Evolutionary conservation across 2,113 vertebrate genomes (phyloP).

Genomic region (Anser brachyrhynchus): DNA sequence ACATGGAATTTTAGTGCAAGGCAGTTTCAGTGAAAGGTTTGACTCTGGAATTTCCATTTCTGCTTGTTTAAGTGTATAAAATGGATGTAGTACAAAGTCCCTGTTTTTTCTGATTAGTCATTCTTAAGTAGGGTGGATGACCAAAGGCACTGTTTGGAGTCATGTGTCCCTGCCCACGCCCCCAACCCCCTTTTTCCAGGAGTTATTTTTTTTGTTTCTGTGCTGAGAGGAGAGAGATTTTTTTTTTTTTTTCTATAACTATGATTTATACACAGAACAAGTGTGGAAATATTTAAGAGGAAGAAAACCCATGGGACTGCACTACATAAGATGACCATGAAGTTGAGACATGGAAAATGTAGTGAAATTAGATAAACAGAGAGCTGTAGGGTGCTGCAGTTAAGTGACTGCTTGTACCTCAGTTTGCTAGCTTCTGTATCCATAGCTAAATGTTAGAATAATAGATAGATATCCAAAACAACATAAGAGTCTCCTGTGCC

Average conservation of each 20-base stretch:
- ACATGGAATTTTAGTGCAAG: not conserved
- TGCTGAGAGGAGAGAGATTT: not conserved
- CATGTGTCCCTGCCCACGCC: too few species aligned
- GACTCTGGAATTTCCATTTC: not conserved
- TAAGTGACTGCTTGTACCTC: not conserved
- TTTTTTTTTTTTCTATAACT: not conserved
- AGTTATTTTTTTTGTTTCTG: not conserved
- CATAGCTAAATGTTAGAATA: not conserved
- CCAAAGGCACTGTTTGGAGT: not conserved
- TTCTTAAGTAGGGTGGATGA: not conserved
- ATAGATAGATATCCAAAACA: not conserved
- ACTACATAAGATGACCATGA: not conserved
- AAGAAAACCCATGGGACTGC: not conserved
- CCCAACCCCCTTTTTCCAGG: too few species aligned
- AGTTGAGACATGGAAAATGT: not conserved
- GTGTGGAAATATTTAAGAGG: not conserved
- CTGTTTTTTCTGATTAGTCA: not conserved
- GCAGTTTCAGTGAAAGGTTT: not conserved
- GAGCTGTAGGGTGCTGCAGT: not conserved
- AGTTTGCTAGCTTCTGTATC: not conserved
- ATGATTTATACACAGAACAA: not conserved
- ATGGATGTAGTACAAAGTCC: not conserved
- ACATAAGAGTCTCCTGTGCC: not conserved
- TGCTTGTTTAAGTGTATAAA: not conserved
- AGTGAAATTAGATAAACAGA: not conserved